Percentiles rank a stretch among this genome's conserved stretches.
phyloP scores from a whole-genome alignment of 2,113 vertebrate species.

The Rhombomys opimus region DNA sequence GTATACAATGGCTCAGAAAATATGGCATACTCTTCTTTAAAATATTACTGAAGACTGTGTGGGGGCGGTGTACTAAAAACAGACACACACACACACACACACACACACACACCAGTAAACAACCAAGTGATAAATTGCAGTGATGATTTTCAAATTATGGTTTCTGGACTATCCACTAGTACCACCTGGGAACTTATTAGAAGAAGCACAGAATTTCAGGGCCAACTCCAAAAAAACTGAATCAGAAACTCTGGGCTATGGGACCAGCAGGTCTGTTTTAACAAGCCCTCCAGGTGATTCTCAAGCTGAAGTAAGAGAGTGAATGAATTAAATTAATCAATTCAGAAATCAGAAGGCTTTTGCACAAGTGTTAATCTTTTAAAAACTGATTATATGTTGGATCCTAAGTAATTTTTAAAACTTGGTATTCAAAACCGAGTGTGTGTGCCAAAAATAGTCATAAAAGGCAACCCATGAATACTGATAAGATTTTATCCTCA shows the following conservation, averaged over 20 bases:
- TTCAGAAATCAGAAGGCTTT: slow-evolving; percentile 9
- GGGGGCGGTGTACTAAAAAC: too few relatives aligned
- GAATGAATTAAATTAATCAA: slow-evolving; percentile 25
- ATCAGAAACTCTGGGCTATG: slow-evolving; percentile 25
- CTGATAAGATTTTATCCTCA: background rate
- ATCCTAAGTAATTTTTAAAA: slow-evolving; percentile 16
- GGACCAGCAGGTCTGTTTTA: slow-evolving; percentile 45
- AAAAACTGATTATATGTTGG: background rate
- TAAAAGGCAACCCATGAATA: background rate
- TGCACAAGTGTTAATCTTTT: background rate
- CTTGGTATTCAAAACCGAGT: slow-evolving; percentile 33
- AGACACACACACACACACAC: background rate
- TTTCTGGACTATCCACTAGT: slow-evolving; percentile 11
- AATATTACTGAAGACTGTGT: slow-evolving; percentile 12
- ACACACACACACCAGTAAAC: background rate
- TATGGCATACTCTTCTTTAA: background rate
- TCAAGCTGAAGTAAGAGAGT: background rate
- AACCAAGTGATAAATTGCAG: slow-evolving; percentile 35
- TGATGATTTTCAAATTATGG: slow-evolving; percentile 37
- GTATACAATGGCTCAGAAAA: background rate
- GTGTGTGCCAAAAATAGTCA: background rate
- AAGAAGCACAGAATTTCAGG: slow-evolving; percentile 63
- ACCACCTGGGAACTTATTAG: slow-evolving; percentile 77
- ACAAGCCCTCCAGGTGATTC: slow-evolving; percentile 64
- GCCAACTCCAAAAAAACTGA: slow-evolving; percentile 53